Evolutionary conservation across 2,113 vertebrate species (phyloP).

Genomic region (Lipotes vexillifer): DNA sequence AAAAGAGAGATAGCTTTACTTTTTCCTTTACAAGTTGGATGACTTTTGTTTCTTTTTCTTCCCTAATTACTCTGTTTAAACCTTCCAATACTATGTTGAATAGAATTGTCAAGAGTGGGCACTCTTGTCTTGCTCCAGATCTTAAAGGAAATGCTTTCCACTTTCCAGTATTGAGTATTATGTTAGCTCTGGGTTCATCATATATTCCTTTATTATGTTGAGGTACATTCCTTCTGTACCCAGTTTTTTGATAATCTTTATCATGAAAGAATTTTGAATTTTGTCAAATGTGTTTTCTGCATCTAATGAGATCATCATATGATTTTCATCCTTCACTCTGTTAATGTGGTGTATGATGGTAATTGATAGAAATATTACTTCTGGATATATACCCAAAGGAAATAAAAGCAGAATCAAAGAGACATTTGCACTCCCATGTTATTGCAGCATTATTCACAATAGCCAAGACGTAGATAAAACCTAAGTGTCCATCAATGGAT

Average conservation of each 20-base stretch:
- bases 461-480: neutral
- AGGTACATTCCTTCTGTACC: neutral
- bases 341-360: neutral
- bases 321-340: neutral
- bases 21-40: neutral
- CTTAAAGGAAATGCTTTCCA: neutral
- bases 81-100: neutral
- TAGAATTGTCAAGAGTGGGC: neutral
- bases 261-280: neutral
- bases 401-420: neutral
- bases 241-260: neutral
- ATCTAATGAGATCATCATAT: neutral
- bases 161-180: neutral
- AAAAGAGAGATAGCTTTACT: neutral
- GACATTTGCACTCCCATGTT: neutral
- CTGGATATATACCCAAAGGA: neutral
- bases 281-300: neutral
- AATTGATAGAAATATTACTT: neutral
- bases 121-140: neutral
- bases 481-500: neutral
- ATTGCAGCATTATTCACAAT: neutral
- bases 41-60: neutral
- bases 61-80: neutral
- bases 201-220: neutral
- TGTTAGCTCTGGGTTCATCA: neutral